Evolutionary conservation across 2,888 invertebrate species (phyloP), one percentile per base, ranked within the genome.

Genomic region (Zele albiditarsus): DNA sequence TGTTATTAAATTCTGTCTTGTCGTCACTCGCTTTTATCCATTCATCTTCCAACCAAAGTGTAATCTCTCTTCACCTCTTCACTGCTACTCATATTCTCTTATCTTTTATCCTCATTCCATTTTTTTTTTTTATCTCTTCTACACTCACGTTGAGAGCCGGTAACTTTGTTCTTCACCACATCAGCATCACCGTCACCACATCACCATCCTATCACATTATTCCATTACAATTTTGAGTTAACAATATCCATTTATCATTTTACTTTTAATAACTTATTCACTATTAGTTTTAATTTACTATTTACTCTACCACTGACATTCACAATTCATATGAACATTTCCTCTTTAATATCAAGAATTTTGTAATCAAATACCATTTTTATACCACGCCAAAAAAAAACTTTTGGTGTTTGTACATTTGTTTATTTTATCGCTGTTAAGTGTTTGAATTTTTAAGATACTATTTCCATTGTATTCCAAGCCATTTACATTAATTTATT

Each of bases 1-100:
- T 85, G 82, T 85, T 84, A 84, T 85, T 84, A 82, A 83, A 85
- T 86, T 84, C 79, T 73, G 72, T 77, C 78, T 74, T 46, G 62
- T 62, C 46, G 28, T 76, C 77, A 31, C 74, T 57, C 60, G 42
- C 77, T 72, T 71, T 38, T 75, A 73, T 73, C 70, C 70, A 60
- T 71, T 46, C n/a, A 58, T 25, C 42, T 62, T 62, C 23, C 20
- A 62, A 28, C 58, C n/a, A 58, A 12, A 69, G 6, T 69, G 16
- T 42, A 58, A 5, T 31, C 4, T 28, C 20, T 70, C 49, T 10
- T 31, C 23, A 38, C 25, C 57, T 42, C 53, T 73, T 23, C 28
- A 20, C 20, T 46, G 23, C 27, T 31, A 46, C 25, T 27, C 38
- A 53, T 68, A 57, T 68, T 20, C 31, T 68, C 28, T 31, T 12